Evolutionary conservation across 2,797 vertebrate genomes (phyloP).

Genomic region (Chloroceryle inda): DNA sequence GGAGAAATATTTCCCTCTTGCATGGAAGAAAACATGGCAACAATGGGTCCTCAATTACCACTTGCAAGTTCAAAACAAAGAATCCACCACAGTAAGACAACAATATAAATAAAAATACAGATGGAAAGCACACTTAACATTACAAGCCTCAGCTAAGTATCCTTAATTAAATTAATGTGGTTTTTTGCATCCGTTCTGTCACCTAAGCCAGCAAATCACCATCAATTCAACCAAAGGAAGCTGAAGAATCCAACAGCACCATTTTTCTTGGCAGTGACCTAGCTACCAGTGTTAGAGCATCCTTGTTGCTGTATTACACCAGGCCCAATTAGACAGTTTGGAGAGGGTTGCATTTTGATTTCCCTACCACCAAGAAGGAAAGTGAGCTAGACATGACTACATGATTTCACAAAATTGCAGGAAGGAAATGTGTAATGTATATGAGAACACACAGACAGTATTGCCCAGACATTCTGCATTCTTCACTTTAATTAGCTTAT

Average conservation of each 20-base stretch:
- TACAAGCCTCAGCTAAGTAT: neutral
- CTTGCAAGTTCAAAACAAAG: neutral
- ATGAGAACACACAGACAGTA: neutral
- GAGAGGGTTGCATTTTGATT: neutral
- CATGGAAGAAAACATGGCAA: neutral
- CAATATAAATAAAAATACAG: neutral
- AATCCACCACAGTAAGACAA: neutral
- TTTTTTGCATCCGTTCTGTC: neutral
- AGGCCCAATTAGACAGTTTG: neutral
- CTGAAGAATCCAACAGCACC: neutral
- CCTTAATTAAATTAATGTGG: neutral
- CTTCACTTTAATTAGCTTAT: conserved; percentile 72
- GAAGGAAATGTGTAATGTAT: neutral
- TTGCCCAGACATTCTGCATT: neutral
- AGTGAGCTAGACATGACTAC: neutral
- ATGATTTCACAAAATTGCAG: neutral
- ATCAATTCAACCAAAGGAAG: neutral
- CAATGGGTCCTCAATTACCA: neutral
- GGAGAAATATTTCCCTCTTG: neutral
- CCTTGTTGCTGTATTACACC: neutral
- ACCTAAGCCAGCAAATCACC: neutral
- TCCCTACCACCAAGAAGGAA: neutral
- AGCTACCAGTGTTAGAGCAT: neutral
- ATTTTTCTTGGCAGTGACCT: neutral
- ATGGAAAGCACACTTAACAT: neutral